Base-by-base conservation (phyloP, 2,113 vertebrate species). In the Cardinalis cardinalis region DNA sequence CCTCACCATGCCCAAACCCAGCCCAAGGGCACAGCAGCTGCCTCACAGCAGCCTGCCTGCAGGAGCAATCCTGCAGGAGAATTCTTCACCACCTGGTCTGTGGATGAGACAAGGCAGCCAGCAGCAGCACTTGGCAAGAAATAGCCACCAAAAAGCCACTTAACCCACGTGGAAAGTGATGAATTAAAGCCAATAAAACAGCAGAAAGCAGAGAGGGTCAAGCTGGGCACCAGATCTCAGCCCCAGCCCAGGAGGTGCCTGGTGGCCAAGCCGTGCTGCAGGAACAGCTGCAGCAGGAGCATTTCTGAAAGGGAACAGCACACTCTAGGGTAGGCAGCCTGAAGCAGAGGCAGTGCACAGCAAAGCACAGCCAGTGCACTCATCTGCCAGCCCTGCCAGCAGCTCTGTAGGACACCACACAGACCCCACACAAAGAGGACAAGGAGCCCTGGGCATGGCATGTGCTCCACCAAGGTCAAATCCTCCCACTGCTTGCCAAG, bases 311-410 rank as follows among this genome's bases (percentile, higher is more conserved):
- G 90, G 83, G 46, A 94, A 93, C 90, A 96, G 88, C 95, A 93
- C 94, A 96, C 86, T 91, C 88, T 94, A 93, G 90, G 86, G 84
- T 91, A 94, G 74, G 53, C 38, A 95, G 74, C 63, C 70, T 75
- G 89, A 71, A 94, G 88, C 66, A 79, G 71, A 75, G 25, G 48
- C 52, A 78, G 32, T 5, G 49, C 65, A 46, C 79, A 84, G 61
- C 52, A 87, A 91, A 76, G 14, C 65, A 81, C 10, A 10, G 61
- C 2, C 12, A 15, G 9, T 6, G 34, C 7, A 2, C 19, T 34
- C 2, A 0, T 51, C 65, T 58, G 63, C 29, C 85, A 75, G 66
- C 48, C 26, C 74, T 71, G 84, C 36, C 1, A 0, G 23, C 7
- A 1, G 49, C 53, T 10, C 34, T 4, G 14, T 36, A 4, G 36